Percentiles rank a stretch among this genome's conserved stretches.
Evolutionary conservation across 2,113 vertebrate species (phyloP).

Genomic region (Ageneiosus marmoratus): DNA sequence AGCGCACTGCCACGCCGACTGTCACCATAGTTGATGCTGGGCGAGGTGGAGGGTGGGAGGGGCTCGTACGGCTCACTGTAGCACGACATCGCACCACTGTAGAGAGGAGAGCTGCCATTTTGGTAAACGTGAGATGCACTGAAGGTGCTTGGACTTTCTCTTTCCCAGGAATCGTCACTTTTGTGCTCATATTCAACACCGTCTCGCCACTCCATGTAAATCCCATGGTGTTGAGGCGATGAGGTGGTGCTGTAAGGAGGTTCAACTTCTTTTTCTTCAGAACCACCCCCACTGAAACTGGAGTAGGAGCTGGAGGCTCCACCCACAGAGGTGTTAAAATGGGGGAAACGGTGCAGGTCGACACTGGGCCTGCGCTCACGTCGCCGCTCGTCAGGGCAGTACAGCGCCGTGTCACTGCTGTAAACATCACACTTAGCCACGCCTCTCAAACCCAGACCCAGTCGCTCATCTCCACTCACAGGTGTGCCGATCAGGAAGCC

Average conservation of each 20-base stretch:
- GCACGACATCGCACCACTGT: constrained; percentile 86
- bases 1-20: constrained; percentile 78
- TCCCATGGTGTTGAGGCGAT: constrained; percentile 85
- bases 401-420: constrained; percentile 92
- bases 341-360: constrained; percentile 84
- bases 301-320: constrained; percentile 93
- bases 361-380: constrained; percentile 84
- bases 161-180: constrained; percentile 82
- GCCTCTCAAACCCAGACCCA: constrained; percentile 66
- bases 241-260: constrained; percentile 84
- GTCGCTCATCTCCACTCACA: constrained; percentile 73
- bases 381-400: constrained; percentile 87
- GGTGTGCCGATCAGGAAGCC: constrained; percentile 67
- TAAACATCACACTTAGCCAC: constrained; percentile 90
- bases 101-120: constrained; percentile 82
- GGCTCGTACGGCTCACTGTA: constrained; percentile 88
- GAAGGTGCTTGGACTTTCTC: constrained; percentile 82
- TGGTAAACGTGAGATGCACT: constrained; percentile 77
- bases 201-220: constrained; percentile 89
- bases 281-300: constrained; percentile 88
- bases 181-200: constrained; percentile 83
- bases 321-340: constrained; percentile 79
- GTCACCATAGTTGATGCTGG: constrained; percentile 82
- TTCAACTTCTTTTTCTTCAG: constrained; percentile 87
- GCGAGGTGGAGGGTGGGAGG: constrained; percentile 82